These are phyloP conservation scores for Syngnathus acus DNA, from an alignment of 2,797 vertebrate species.

Conservation along the genomic window DNA sequence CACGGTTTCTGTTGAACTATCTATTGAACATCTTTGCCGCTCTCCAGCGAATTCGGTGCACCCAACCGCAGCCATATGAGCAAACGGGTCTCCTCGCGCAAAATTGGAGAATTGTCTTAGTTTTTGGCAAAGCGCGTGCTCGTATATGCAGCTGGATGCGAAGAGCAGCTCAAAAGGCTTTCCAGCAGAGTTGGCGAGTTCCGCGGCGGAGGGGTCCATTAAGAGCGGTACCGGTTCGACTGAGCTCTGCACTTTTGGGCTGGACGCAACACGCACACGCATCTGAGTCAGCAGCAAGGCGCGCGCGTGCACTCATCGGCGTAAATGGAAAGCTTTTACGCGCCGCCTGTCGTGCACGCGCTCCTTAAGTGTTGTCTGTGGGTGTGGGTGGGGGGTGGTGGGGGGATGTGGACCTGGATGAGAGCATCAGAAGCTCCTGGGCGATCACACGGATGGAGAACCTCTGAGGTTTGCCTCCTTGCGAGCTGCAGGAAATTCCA, in stretches of 20 bases:
- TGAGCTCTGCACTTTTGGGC: constrained; percentile 6
- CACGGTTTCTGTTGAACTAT: no score
- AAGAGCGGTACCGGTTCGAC: constrained; percentile 1
- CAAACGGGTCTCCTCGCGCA: no score
- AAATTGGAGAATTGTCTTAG: no score
- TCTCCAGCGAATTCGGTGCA: no score
- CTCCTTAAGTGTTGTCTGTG: constrained; percentile 10
- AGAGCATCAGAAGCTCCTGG: constrained; percentile 14
- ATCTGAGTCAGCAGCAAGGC: background rate
- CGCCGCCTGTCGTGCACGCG: constrained; percentile 24
- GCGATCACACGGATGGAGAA: constrained; percentile 42
- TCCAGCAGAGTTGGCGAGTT: background rate
- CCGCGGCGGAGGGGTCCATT: constrained; percentile 4
- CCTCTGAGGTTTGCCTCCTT: constrained; percentile 37
- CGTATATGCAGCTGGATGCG: no score
- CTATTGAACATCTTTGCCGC: no score
- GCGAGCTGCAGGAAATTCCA: constrained; percentile 31
- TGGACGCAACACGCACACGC: background rate
- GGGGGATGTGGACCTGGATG: background rate
- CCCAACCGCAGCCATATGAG: no score
- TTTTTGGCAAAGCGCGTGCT: no score
- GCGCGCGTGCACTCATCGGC: background rate
- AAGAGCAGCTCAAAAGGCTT: no score
- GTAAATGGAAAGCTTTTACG: constrained; percentile 68
- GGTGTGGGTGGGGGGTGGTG: constrained; percentile 7